These are phyloP conservation scores for Himantopus leucocephalus DNA, from an alignment of 2,113 vertebrate genomes.

Conservation along the genomic window DNA sequence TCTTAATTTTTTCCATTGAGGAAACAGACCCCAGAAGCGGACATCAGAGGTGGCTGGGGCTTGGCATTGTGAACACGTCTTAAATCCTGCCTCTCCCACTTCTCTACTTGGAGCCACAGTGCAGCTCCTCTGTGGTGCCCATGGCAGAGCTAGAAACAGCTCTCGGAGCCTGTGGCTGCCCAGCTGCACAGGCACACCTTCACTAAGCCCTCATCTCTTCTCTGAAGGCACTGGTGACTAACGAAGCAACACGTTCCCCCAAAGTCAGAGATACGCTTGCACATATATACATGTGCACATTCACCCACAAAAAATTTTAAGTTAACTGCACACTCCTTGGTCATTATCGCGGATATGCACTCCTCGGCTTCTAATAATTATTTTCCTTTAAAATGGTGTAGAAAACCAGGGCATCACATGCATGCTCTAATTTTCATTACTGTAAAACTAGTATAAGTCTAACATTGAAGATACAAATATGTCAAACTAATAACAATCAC, in stretches of 20 bases:
- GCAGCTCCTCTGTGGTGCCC: not conserved
- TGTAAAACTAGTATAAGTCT: not conserved
- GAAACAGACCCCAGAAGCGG: not conserved
- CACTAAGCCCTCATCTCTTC: not conserved
- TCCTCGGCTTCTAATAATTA: not conserved
- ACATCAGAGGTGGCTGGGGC: too few relatives aligned
- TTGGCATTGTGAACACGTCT: not conserved
- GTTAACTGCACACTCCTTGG: fast-evolving
- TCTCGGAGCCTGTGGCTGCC: fast-evolving
- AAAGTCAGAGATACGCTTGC: not conserved
- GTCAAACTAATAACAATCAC: not conserved
- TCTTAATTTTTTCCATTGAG: not conserved
- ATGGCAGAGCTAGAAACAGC: not conserved
- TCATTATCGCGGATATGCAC: too few relatives aligned
- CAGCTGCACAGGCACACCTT: too few relatives aligned
- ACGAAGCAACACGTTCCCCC: fast-evolving
- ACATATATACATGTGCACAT: too few relatives aligned
- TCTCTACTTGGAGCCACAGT: not conserved
- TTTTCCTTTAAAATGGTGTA: not conserved
- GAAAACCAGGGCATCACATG: not conserved
- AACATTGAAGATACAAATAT: not conserved
- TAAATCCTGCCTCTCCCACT: not conserved
- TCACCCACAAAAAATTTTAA: not conserved
- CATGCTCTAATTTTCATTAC: not conserved
- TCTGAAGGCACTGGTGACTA: not conserved